These are phyloP conservation scores for Sebastes wilsoni DNA, from an alignment of 2,797 vertebrate genomes.

Conservation along the genomic window DNA sequence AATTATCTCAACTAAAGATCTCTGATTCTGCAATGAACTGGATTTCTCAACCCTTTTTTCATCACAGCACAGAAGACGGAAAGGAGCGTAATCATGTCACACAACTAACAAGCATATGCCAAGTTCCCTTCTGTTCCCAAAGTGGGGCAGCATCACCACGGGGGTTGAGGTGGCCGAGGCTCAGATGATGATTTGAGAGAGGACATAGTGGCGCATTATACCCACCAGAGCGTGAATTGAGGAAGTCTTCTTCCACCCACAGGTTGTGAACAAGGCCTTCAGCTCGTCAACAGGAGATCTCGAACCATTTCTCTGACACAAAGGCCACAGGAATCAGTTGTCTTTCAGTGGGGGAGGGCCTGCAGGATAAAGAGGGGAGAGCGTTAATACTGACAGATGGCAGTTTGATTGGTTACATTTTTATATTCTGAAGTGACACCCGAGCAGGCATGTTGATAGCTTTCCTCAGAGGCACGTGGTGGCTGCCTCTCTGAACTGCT, in stretches of 20 bases:
- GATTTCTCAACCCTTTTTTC: constrained; percentile 8
- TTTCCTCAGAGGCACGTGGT: too few species aligned
- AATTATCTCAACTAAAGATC: constrained; percentile 18
- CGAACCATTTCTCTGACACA: constrained; percentile 99
- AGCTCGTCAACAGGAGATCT: constrained; percentile 99
- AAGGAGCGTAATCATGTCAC: constrained; percentile 45
- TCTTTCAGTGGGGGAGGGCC: constrained; percentile 95
- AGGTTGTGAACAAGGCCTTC: constrained; percentile 88
- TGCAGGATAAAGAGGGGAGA: constrained; percentile 69
- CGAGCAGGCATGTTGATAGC: not conserved
- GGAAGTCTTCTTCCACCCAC: constrained; percentile 87
- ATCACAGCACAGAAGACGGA: constrained; percentile 2
- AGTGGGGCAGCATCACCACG: constrained; percentile 63
- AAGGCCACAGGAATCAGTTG: constrained; percentile 99
- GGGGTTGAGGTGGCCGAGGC: constrained; percentile 43
- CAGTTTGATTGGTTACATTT: not conserved
- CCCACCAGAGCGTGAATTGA: constrained; percentile 90
- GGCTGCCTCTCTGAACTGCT: too few species aligned
- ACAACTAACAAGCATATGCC: constrained; percentile 68
- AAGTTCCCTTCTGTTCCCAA: constrained; percentile 66
- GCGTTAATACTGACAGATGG: not conserved
- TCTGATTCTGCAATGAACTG: constrained; percentile 2
- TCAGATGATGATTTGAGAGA: constrained; percentile 30
- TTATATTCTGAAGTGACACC: not conserved
- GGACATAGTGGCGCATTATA: constrained; percentile 54